Conservation (phyloP, 2,797 vertebrate genomes). For the Stomatorhinus walkeri region DNA sequence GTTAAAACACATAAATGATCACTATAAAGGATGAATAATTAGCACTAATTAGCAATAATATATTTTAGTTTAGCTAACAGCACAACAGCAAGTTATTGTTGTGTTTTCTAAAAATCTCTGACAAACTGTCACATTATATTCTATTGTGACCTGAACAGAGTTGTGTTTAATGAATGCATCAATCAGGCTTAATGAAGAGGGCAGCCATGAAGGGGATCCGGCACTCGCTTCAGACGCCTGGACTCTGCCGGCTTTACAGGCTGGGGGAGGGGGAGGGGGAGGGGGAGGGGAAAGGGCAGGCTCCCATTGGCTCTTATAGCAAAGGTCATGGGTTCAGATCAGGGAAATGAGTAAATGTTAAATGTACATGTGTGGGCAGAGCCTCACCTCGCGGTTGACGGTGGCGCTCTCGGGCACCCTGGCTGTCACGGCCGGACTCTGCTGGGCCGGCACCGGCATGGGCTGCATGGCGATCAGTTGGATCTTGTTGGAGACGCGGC, state of each 20-base stretch:
- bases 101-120: background rate
- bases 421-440: conserved; percentile 70
- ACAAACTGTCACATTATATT: background rate
- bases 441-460: conserved; percentile 69
- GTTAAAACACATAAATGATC: background rate
- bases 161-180: background rate
- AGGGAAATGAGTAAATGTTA: background rate
- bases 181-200: background rate
- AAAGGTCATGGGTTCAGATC: background rate
- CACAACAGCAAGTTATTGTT: background rate
- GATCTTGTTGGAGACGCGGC: conserved; percentile 82
- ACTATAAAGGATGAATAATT: background rate
- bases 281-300: background rate
- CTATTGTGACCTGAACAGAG: background rate
- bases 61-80: background rate
- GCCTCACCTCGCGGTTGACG: conserved; percentile 80
- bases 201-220: background rate
- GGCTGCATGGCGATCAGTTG: conserved; percentile 97
- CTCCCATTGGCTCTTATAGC: background rate
- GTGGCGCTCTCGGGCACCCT: conserved; percentile 74
- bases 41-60: background rate
- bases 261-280: background rate
- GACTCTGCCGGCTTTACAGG: background rate
- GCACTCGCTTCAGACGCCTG: background rate
- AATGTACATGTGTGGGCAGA: background rate